Base-by-base conservation (phyloP, 2,888 invertebrate genomes). In the Harmothoe impar region DNA sequence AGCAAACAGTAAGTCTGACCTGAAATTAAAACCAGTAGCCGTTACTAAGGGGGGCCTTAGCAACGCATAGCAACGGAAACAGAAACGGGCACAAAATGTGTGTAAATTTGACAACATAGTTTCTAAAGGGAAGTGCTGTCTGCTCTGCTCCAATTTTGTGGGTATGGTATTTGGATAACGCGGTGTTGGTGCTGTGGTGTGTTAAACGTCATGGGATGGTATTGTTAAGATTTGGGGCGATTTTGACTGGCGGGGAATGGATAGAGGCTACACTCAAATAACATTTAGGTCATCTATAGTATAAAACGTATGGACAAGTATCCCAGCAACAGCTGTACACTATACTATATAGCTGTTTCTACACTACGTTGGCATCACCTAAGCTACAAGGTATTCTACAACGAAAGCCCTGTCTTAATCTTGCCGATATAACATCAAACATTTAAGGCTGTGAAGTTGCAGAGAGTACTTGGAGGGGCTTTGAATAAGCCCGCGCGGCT, bases 1-100 rank as follows among this genome's bases (percentile, higher is more conserved):
- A 86, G 86, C 86, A 86, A 54, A 86, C 86, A 86, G 86, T 86
- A 86, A 86, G 86, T 86, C 86, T 86, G 54, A 86, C 86, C 86
- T 86, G 86, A 52, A 86, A 86, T 86, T 86, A 86, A 86, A 86
- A 86, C 54, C 86, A 86, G 86, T 31, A 86, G 86, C 56, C 52
- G 54, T 86, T 86, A 86, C 86, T 23, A 86, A 54, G 29, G 54
- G 51, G 54, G 25, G 51, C 86, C 86, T 54, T 86, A 86, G 86
- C 86, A 86, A 86, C 86, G 31, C 86, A 54, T 81, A 33, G 81
- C 81, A 81, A 81, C 81, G 81, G 20, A 81, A 81, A 81, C 81
- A 23, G 43, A 81, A 35, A 81, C 35, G 23, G 81, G 20, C n/a
- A 81, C 81, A 35, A 35, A 81, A 81, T 3, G 35, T 20, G 5